Base-by-base conservation (phyloP, 2,113 vertebrate species). In the Calidris pygmaea region DNA sequence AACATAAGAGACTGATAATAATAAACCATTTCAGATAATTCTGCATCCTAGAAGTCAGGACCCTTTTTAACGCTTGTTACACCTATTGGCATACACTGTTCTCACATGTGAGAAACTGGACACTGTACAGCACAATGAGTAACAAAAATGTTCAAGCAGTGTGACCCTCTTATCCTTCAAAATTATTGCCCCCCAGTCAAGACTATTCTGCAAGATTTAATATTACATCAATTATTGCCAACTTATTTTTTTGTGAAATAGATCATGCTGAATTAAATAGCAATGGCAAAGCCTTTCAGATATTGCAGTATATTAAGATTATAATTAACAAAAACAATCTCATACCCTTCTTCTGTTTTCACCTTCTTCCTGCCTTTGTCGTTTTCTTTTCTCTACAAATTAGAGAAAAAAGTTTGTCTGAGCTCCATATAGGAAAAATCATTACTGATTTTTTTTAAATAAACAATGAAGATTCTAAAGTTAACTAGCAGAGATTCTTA, bases 331-430 rank as follows among this genome's bases (percentile, higher is more conserved):
- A 26, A 74, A 68, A 17, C 21, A 87, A 18, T 55, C 10, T 97
- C 98, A 97, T 96, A 99, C 99, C 98, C 98, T 98, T 97, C 98
- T 98, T 90, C 98, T 97, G 88, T 96, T 99, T 97, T 98, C 98
- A 84, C 98, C 98, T 95, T 99, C 98, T 95, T 99, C 98, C 84
- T 98, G 98, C 77, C 98, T 98, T 97, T 99, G 99, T 17, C 98
- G 97, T 97, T 98, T 99, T 96, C 99, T 99, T 97, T 98, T 99
- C 95, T 99, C 99, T 99, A 94, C 30, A 98, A 95, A 95, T 23
- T 91, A 78, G 95, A 78, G 92, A 93, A 86, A 62, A 35, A 83
- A 47, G 37, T 39, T 74, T 45, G 53, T 76, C 78, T 89, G 83
- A 96, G 66, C 41, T 55, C 67, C 22, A 81, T 6, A 77, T 4